A percentile compares a stretch with the other conserved stretches of the same genome.
Evolutionary conservation across 2,888 invertebrate genomes (phyloP).

Genomic region (Napeogenes sylphis): DNA sequence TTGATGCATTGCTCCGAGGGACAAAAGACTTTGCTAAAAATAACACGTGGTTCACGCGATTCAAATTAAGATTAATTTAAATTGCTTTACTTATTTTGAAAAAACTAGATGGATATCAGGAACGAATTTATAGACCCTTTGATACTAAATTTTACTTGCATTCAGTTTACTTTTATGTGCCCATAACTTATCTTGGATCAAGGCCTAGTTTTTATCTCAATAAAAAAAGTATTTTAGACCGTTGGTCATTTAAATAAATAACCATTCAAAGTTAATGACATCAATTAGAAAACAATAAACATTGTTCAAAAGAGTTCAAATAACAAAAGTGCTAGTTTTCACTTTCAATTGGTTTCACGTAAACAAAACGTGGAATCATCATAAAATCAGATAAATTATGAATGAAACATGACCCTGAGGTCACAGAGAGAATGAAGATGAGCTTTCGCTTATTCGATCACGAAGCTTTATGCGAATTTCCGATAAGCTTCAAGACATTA

Average conservation of each 20-base stretch:
- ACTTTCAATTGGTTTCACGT: conserved; percentile 6
- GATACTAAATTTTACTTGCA: not conserved
- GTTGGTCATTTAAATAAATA: no score
- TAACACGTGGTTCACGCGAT: conserved; percentile 15
- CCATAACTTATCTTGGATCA: not conserved
- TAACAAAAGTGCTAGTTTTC: not conserved
- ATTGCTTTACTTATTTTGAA: conserved; percentile 11
- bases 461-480: not conserved
- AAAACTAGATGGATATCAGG: conserved; percentile 4
- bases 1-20: conserved; percentile 12
- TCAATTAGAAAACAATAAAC: not conserved
- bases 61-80: conserved; percentile 16
- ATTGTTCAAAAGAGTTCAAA: not conserved
- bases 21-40: conserved; percentile 17
- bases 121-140: conserved; percentile 1
- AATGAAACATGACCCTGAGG: conserved; percentile 1
- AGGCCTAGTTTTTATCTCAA: conserved; percentile 3
- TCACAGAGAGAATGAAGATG: not conserved
- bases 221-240: not conserved
- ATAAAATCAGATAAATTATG: not conserved
- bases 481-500: not conserved
- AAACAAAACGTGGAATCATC: conserved; percentile 2
- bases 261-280: no score
- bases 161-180: not conserved
- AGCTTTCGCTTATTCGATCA: conserved; percentile 4